phyloP scores from a whole-genome alignment of 2,888 invertebrate genomes.

The Limnephilus marmoratus region DNA sequence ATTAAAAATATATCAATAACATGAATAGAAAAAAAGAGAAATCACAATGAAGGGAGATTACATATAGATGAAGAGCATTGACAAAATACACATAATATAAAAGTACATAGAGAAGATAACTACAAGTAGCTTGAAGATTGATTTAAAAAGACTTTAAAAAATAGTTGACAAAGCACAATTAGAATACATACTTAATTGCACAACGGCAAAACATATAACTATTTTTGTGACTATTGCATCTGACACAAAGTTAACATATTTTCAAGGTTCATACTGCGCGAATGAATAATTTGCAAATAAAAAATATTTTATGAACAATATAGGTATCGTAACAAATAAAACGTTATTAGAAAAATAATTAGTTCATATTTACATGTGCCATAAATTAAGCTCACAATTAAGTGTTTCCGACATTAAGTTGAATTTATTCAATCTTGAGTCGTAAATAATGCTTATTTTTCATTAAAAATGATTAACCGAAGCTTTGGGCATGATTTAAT shows the following conservation, averaged over 20 bases:
- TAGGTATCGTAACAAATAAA: neutral
- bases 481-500: neutral
- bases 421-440: neutral
- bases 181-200: neutral
- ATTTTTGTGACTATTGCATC: neutral
- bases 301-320: neutral
- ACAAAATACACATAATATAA: too few species aligned
- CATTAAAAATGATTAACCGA: neutral
- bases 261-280: neutral
- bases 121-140: too few species aligned
- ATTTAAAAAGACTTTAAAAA: too few species aligned
- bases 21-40: too few species aligned
- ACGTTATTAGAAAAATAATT: neutral
- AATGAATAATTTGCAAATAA: neutral
- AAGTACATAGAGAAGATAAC: too few species aligned
- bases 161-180: neutral
- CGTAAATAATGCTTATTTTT: neutral
- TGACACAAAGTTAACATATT: neutral
- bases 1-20: too few species aligned
- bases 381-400: neutral
- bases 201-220: neutral
- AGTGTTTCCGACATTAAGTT: neutral
- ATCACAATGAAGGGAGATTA: too few species aligned
- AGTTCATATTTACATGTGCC: neutral
- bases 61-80: too few species aligned